phyloP scores from a whole-genome alignment of 1,140 invertebrate genomes.

The Formica exsecta region DNA sequence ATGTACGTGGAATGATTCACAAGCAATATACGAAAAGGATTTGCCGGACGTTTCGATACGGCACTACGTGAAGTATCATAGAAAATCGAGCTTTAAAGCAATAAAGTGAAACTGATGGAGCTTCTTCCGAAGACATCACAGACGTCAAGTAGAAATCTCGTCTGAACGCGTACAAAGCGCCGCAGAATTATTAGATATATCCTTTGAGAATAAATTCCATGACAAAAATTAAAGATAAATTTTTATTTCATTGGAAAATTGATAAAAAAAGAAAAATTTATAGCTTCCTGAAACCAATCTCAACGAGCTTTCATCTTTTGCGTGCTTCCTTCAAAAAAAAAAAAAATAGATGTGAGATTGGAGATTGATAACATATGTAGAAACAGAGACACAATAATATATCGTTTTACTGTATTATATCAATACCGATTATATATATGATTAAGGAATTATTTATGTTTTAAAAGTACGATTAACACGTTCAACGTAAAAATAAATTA shows the following conservation, averaged over 20 bases:
- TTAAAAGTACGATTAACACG: background rate
- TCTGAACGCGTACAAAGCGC: background rate
- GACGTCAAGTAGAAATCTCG: background rate
- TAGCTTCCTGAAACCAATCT: background rate
- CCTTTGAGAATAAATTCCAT: no score
- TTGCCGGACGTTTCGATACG: background rate
- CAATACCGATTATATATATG: background rate
- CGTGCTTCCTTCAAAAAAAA: background rate
- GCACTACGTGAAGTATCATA: background rate
- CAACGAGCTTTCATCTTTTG: background rate
- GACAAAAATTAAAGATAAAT: no score
- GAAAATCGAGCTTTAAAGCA: background rate
- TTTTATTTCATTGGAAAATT: background rate
- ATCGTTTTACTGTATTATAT: background rate
- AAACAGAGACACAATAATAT: conserved; percentile 2
- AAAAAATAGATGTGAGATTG: background rate
- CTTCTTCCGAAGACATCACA: background rate
- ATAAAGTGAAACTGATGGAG: background rate
- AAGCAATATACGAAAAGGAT: conserved; percentile 10
- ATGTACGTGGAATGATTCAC: conserved; percentile 30
- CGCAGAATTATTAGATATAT: no score
- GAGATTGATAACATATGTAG: background rate
- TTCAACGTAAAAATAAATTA: background rate
- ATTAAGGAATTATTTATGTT: background rate
- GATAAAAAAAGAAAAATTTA: background rate